Evolutionary conservation across 2,888 invertebrate species (phyloP).

Genomic region (Beris chalybata): DNA sequence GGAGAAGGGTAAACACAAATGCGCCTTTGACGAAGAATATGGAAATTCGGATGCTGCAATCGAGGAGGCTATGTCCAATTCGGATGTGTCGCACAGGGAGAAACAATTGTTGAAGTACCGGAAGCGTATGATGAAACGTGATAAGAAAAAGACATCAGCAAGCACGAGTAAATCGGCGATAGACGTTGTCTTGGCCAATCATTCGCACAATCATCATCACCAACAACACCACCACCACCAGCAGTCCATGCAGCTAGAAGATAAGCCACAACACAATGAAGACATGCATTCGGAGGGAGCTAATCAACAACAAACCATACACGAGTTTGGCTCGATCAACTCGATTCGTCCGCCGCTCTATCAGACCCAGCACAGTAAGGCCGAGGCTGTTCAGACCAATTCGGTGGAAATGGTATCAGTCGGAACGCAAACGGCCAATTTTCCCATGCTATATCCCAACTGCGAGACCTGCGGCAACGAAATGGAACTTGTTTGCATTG

Average conservation of each 20-base stretch:
- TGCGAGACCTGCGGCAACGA: slow-evolving; percentile 52
- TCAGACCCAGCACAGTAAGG: slow-evolving; percentile 39
- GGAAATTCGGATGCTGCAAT: slow-evolving; percentile 54
- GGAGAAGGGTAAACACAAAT: slow-evolving; percentile 75
- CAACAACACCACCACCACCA: neutral
- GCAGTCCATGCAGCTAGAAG: slow-evolving; percentile 7
- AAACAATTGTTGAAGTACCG: slow-evolving; percentile 55
- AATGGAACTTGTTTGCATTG: slow-evolving; percentile 53
- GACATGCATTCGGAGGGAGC: slow-evolving; percentile 26
- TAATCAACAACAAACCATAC: slow-evolving; percentile 13
- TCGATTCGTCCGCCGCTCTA: slow-evolving; percentile 45
- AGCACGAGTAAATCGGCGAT: neutral
- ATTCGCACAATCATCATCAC: neutral
- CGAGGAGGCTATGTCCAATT: slow-evolving; percentile 38
- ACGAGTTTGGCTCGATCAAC: slow-evolving; percentile 44
- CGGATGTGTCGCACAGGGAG: slow-evolving; percentile 50
- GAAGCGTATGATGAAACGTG: slow-evolving; percentile 55
- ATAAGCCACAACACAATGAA: slow-evolving; percentile 3
- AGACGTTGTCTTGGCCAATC: neutral
- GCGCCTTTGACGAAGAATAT: slow-evolving; percentile 69
- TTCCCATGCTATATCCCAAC: slow-evolving; percentile 37
- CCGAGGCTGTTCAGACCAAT: slow-evolving; percentile 44
- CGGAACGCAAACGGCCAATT: slow-evolving; percentile 53
- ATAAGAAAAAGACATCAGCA: slow-evolving; percentile 46
- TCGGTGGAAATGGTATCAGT: slow-evolving; percentile 54